These are phyloP conservation scores for Danio rerio DNA, from an alignment of 2,113 vertebrate species.

Conservation along the genomic window GRCz12tu NC_133177.1:43522001-43522500, in stretches of 20 bases:
- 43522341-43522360: constrained; percentile 1
- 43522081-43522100: too few relatives aligned
- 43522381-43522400: constrained; percentile 46
- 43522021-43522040: too few relatives aligned
- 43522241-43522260: background rate
- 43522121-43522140: too few relatives aligned
- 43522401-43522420: constrained; percentile 70
- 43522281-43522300: background rate
- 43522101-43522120: too few relatives aligned
- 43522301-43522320: background rate
- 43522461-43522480: constrained; percentile 66
- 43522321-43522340: background rate
- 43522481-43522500: constrained; percentile 77
- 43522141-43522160: too few relatives aligned
- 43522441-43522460: constrained; percentile 61
- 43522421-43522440: constrained; percentile 66
- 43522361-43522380: background rate
- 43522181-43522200: too few relatives aligned
- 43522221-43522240: too few relatives aligned
- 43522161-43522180: too few relatives aligned
- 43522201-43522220: too few relatives aligned
- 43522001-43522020: too few relatives aligned
- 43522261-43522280: background rate
- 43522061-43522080: too few relatives aligned
- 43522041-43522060: too few relatives aligned